phyloP scores from a whole-genome alignment of 2,113 vertebrate genomes.

The Chaetura pelagica region DNA sequence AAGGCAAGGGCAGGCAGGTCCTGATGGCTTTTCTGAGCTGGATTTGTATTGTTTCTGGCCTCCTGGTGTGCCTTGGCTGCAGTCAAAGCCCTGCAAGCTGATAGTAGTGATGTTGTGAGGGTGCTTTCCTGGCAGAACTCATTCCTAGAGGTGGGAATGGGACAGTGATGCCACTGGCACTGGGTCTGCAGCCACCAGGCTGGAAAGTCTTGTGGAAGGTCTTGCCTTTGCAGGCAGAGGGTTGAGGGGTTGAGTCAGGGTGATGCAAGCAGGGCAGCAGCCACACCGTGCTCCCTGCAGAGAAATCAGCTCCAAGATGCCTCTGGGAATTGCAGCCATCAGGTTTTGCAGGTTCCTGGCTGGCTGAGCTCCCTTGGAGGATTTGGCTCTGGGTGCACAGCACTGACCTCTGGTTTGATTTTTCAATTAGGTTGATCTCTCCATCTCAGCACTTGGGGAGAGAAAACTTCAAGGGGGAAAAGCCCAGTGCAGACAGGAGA shows the following conservation, averaged over 20 bases:
- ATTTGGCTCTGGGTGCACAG: background rate
- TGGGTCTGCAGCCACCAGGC: background rate
- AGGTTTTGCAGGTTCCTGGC: background rate
- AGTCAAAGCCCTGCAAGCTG: background rate
- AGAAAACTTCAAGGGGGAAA: background rate
- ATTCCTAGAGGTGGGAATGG: background rate
- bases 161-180: background rate
- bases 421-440: background rate
- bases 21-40: background rate
- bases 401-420: background rate
- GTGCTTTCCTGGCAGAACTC: background rate
- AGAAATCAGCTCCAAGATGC: background rate
- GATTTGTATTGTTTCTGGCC: background rate
- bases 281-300: background rate
- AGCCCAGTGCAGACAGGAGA: background rate
- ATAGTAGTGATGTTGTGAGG: background rate
- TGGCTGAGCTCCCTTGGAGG: background rate
- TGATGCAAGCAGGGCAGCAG: background rate
- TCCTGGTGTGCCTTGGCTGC: background rate
- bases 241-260: background rate
- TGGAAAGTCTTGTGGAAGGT: background rate
- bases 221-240: background rate
- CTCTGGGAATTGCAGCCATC: background rate
- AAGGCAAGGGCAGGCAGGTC: background rate
- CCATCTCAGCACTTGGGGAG: background rate